Percentiles rank a stretch among this genome's conserved stretches.
Conservation (phyloP, 2,113 vertebrate species). For the Rhinoptilus africanus region DNA sequence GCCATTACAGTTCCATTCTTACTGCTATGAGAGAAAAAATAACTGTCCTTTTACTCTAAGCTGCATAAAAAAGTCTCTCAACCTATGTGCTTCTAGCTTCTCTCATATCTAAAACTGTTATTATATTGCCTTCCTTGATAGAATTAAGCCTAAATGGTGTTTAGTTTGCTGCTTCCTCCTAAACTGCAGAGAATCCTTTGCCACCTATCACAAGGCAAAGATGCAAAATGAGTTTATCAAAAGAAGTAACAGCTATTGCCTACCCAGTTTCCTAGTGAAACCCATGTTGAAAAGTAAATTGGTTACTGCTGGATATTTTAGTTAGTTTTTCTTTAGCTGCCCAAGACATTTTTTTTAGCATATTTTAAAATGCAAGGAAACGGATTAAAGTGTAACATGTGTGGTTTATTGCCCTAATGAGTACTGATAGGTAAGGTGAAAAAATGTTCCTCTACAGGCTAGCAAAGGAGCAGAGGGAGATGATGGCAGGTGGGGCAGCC, state of each 20-base stretch:
- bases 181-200: not conserved
- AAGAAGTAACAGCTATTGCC: not conserved
- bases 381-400: not conserved
- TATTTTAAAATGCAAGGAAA: not conserved
- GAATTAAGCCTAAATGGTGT: conserved; percentile 12
- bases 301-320: not conserved
- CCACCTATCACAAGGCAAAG: not conserved
- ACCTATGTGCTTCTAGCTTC: not conserved
- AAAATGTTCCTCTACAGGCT: not conserved
- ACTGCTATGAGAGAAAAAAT: conserved; percentile 27
- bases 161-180: conserved; percentile 13
- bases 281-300: not conserved
- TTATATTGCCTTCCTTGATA: not conserved
- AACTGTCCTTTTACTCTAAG: conserved; percentile 7
- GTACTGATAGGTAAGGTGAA: not conserved
- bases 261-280: not conserved
- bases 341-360: not conserved
- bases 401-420: not conserved
- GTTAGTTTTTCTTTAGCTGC: not conserved
- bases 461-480: not conserved
- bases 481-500: not conserved
- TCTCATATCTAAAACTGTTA: conserved; percentile 7
- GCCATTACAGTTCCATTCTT: conserved; percentile 17
- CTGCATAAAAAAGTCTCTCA: not conserved
- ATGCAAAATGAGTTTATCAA: not conserved